phyloP scores from a whole-genome alignment of 2,797 vertebrate genomes.

The Limnodromus scolopaceus region DNA sequence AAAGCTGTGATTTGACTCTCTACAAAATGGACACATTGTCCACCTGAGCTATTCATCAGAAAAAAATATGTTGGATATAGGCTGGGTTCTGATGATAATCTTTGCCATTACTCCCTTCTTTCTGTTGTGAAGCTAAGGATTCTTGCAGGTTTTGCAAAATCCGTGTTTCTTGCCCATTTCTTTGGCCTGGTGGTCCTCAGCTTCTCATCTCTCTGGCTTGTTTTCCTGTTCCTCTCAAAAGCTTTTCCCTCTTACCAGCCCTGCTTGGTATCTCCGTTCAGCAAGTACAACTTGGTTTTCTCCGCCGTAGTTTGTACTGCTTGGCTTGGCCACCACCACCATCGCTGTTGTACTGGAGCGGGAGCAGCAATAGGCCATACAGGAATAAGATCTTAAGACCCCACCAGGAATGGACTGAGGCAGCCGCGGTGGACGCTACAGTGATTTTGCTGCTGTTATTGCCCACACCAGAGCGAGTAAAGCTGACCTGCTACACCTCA shows the following conservation, averaged over 20 bases:
- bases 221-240: background rate
- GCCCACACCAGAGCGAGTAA: fast-evolving
- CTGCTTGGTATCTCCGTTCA: background rate
- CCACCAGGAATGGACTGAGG: background rate
- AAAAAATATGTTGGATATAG: background rate
- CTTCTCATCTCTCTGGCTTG: background rate
- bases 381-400: background rate
- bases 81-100: background rate
- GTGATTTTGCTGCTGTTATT: background rate
- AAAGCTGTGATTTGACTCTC: background rate
- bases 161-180: background rate
- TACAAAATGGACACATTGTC: background rate
- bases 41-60: background rate
- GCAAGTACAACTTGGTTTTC: background rate
- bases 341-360: fast-evolving
- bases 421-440: fast-evolving
- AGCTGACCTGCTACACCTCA: background rate
- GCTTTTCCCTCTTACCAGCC: background rate
- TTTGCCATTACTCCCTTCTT: background rate
- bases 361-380: background rate
- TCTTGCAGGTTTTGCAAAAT: background rate
- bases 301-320: background rate
- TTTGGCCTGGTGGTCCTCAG: background rate
- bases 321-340: background rate
- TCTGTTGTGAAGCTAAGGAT: background rate